Conservation (phyloP, 2,797 vertebrate genomes). For the Sebastes nivosus region DNA sequence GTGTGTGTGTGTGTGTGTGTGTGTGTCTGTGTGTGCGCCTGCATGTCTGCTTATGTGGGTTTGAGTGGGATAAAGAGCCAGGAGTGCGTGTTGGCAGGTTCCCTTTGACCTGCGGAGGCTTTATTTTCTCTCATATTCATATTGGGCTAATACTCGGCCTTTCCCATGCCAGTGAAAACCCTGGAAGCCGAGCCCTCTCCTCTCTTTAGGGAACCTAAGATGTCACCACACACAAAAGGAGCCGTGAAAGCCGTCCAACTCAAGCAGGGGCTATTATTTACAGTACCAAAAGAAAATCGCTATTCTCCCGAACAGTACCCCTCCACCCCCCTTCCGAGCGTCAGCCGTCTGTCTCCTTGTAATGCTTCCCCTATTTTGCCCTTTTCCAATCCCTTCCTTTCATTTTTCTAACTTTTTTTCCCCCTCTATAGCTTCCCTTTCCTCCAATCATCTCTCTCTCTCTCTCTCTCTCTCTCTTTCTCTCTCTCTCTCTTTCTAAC, state of each 20-base stretch:
- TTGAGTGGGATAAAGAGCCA: slow-evolving; percentile 59
- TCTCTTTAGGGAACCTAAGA: slow-evolving; percentile 79
- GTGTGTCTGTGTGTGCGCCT: not conserved
- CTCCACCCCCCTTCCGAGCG: slow-evolving; percentile 2
- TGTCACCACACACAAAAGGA: slow-evolving; percentile 79
- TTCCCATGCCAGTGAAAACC: slow-evolving; percentile 79
- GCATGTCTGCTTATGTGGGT: slow-evolving; percentile 48
- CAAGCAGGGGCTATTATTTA: slow-evolving; percentile 83
- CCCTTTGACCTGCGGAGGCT: slow-evolving; percentile 74
- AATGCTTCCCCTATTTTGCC: slow-evolving; percentile 59
- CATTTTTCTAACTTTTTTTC: slow-evolving; percentile 36
- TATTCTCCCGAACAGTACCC: slow-evolving; percentile 44
- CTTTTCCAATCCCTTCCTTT: slow-evolving; percentile 54
- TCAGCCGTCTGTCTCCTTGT: slow-evolving; percentile 63
- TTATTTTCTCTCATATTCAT: slow-evolving; percentile 76
- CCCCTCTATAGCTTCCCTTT: slow-evolving; percentile 7
- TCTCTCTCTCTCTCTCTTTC: not conserved
- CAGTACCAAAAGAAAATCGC: slow-evolving; percentile 78
- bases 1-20: not conserved
- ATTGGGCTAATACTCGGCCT: slow-evolving; percentile 64
- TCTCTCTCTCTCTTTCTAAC: not conserved
- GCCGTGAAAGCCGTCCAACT: slow-evolving; percentile 80
- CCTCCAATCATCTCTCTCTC: slow-evolving; percentile 24
- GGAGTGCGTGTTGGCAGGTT: slow-evolving; percentile 69
- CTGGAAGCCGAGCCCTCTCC: slow-evolving; percentile 62